Evolutionary conservation across 92 coral and sea anemone genomes (phyloP).

Genomic region (Palythoa caribaeorum): DNA sequence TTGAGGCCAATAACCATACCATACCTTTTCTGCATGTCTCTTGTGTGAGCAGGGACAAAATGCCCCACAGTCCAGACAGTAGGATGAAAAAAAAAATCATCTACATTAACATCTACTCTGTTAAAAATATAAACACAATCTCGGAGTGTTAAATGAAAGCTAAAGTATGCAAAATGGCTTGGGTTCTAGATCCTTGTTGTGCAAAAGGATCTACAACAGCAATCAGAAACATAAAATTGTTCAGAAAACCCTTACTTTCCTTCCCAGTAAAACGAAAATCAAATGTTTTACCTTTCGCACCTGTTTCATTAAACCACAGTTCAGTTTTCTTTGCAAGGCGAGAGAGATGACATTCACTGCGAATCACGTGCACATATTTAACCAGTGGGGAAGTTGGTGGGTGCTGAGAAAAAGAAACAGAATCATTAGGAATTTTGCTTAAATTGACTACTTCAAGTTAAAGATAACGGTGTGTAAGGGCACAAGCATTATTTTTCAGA

Average conservation of each 20-base stretch:
- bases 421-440: conserved; percentile 37
- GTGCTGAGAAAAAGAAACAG: conserved; percentile 43
- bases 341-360: background rate
- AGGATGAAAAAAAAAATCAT: conserved; percentile 32
- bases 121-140: conserved; percentile 29
- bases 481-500: background rate
- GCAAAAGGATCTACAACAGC: conserved; percentile 9
- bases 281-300: background rate
- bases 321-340: background rate
- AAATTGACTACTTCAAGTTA: conserved; percentile 46
- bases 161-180: conserved; percentile 46
- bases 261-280: background rate
- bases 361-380: background rate
- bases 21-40: background rate
- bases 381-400: background rate
- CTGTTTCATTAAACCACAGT: conserved; percentile 1
- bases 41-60: conserved; percentile 16
- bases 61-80: conserved; percentile 39
- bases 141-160: conserved; percentile 50
- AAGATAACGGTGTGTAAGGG: conserved; percentile 47
- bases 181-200: conserved; percentile 24
- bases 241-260: no score
- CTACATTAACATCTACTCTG: conserved; percentile 11
- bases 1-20: background rate
- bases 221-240: background rate